phyloP scores from a whole-genome alignment of 2,113 vertebrate genomes.

The Macaca nemestrina region DNA sequence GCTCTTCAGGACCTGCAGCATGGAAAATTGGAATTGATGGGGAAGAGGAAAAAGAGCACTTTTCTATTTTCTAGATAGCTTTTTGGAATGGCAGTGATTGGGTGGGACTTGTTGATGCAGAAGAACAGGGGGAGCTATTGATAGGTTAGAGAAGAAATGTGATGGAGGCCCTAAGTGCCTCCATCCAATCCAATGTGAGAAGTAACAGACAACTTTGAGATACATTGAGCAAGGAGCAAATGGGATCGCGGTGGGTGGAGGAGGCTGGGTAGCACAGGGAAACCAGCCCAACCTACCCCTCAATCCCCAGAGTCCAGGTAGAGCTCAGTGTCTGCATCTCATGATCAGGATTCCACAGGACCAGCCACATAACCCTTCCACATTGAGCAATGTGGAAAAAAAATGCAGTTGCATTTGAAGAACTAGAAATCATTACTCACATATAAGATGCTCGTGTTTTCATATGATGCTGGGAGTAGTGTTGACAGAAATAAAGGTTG shows the following conservation, averaged over 20 bases:
- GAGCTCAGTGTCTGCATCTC: not conserved
- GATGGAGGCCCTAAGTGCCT: not conserved
- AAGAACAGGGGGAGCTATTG: no score
- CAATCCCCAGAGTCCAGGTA: not conserved
- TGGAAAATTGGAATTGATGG: not conserved
- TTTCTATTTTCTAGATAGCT: not conserved
- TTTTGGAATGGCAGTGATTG: not conserved
- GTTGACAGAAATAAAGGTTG: not conserved
- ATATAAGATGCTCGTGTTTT: not conserved
- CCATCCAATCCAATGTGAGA: not conserved
- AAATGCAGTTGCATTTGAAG: not conserved
- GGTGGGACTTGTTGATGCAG: rapidly evolving
- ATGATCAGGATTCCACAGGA: not conserved
- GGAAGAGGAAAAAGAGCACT: not conserved
- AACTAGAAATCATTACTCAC: not conserved
- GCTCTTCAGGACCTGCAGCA: not conserved
- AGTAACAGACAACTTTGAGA: not conserved
- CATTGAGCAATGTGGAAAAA: not conserved
- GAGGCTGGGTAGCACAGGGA: not conserved
- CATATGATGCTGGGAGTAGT: not conserved
- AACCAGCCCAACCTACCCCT: rapidly evolving
- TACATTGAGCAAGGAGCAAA: not conserved
- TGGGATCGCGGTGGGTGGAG: not conserved
- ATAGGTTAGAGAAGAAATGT: not conserved
- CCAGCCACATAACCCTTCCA: not conserved